Evolutionary conservation across 2,797 vertebrate species (phyloP).

Genomic region (Squalus acanthias): DNA sequence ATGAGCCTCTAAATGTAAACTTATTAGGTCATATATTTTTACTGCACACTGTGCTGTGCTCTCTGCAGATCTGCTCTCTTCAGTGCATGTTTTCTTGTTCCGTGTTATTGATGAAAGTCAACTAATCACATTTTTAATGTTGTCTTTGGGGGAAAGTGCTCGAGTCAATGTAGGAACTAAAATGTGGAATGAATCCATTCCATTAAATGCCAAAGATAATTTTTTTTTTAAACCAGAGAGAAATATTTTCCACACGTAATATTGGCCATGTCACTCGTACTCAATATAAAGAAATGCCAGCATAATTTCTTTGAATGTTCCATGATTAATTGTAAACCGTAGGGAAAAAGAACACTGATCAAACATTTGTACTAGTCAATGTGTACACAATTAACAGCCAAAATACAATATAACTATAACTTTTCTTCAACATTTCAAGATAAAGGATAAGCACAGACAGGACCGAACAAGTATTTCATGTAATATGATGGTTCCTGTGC

Average conservation of each 20-base stretch:
- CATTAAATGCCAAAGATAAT: slow-evolving; percentile 78
- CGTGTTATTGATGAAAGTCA: slow-evolving; percentile 78
- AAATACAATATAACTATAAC: neutral
- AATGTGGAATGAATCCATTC: slow-evolving; percentile 80
- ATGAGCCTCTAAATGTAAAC: slow-evolving; percentile 84
- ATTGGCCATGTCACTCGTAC: slow-evolving; percentile 59
- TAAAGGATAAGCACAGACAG: neutral
- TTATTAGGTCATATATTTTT: slow-evolving; percentile 85
- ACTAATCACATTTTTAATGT: slow-evolving; percentile 83
- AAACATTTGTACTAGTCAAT: neutral
- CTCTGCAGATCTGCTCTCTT: slow-evolving; percentile 71
- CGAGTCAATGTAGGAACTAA: slow-evolving; percentile 74
- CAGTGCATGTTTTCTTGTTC: slow-evolving; percentile 78
- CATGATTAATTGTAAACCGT: neutral
- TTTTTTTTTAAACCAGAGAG: slow-evolving; percentile 72
- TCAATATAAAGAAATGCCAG: neutral
- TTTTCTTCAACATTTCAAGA: neutral
- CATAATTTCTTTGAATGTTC: neutral
- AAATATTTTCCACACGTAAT: slow-evolving; percentile 70
- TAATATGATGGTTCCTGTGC: neutral
- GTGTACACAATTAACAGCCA: neutral
- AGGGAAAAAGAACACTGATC: neutral
- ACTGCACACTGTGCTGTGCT: slow-evolving; percentile 77
- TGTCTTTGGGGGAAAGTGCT: slow-evolving; percentile 73
- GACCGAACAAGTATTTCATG: neutral